phyloP scores from a whole-genome alignment of 2,113 vertebrate species.

The Pelvicachromis taeniatus region DNA sequence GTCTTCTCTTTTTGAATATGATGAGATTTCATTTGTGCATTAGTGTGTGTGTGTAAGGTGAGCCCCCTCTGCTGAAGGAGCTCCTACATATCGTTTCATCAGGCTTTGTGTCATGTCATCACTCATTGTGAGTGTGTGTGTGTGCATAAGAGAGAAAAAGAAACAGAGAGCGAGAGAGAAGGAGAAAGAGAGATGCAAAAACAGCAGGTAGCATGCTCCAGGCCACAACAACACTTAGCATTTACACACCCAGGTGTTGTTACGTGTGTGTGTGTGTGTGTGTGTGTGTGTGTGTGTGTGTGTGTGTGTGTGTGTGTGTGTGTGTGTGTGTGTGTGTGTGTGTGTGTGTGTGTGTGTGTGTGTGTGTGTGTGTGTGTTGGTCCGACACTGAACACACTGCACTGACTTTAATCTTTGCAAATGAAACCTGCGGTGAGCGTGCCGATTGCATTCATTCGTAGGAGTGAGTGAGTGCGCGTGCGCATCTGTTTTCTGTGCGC shows the following conservation, averaged over 20 bases:
- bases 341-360: constrained; percentile 7
- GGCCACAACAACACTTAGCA: constrained; percentile 54
- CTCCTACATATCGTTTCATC: constrained; percentile 55
- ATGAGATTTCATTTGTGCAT: constrained; percentile 61
- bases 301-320: too few relatives aligned
- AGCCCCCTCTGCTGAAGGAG: constrained; percentile 30
- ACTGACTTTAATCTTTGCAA: constrained; percentile 68
- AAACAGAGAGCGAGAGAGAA: not conserved
- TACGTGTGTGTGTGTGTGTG: not conserved
- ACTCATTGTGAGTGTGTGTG: constrained; percentile 21
- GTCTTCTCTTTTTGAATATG: constrained; percentile 65
- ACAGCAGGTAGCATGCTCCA: constrained; percentile 49
- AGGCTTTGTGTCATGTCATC: constrained; percentile 56
- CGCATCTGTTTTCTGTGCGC: not conserved
- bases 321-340: not conserved
- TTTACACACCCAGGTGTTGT: constrained; percentile 40
- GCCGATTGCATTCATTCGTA: not conserved
- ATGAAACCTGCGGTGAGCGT: constrained; percentile 57
- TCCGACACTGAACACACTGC: constrained; percentile 20
- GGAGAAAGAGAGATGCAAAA: constrained; percentile 14
- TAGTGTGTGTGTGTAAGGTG: constrained; percentile 28
- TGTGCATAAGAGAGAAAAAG: not conserved
- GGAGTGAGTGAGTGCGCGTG: not conserved
- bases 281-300: constrained; percentile 16
- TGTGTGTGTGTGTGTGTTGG: not conserved